Evolutionary conservation across 2,888 invertebrate genomes (phyloP), one percentile per base, ranked within the genome.

Genomic region (Trissolcus japonicus): DNA sequence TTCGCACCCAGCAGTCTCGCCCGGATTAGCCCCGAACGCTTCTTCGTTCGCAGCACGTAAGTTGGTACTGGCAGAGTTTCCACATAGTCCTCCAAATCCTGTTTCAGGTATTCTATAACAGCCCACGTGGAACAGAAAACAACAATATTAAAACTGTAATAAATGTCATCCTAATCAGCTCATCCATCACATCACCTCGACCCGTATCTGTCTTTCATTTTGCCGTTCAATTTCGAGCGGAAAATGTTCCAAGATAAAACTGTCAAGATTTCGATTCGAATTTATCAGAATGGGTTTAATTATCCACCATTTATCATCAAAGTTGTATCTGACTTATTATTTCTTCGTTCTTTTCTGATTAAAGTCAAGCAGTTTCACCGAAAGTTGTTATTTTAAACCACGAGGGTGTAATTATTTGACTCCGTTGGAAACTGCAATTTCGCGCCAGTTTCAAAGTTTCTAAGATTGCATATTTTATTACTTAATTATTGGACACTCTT

Each of bases 1-100:
- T 95, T 95, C 56, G 98, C 98, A 79, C 99, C 99, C 83, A 97
- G 91, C 75, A 99, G 92, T 81, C 99, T 92, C 4, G 99, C 99
- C 81, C 99, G 92, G 85, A 99, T 99, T 75, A 99, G 91, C 25
- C 99, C 99, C 4, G 98, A 98, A 80, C 99, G 93, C 87, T 95
- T 95, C 84, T 95, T 94, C 9, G 98, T 98, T 71, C 99, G 93
- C 86, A 96, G 93, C 68, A 98, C 95, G 84, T 93, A 93, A 13
- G 98, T 96, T 21, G 94, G 93, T 25, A 98, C 96, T 3, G 97
- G 96, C 83, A 98, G 90, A 25, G 92, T 94, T 84, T 94, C 93
- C 71, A 97, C 95, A 90, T 98, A 97, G 69, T 95, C 93, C 90
- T 98, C 98, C 79, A 99, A 90, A 87, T 96, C 93, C 87, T 92